Evolutionary conservation across 2,797 vertebrate genomes (phyloP).

Genomic region (Melanotaenia parkinsoni): DNA sequence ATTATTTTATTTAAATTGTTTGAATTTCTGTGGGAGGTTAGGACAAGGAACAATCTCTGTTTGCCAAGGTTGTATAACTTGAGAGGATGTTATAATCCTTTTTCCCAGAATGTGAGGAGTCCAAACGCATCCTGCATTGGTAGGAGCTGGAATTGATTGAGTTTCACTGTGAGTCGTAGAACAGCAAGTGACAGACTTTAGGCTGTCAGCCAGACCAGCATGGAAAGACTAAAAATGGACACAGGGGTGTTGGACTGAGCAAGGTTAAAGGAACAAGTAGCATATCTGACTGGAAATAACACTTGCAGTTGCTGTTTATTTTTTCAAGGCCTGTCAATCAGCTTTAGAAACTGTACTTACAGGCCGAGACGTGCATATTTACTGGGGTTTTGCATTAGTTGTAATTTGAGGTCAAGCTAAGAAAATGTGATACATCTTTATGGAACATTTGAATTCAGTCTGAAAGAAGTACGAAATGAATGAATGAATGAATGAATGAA

Average conservation of each 20-base stretch:
- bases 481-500: not conserved
- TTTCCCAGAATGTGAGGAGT: conserved; percentile 49
- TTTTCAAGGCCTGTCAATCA: conserved; percentile 55
- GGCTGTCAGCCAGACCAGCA: conserved; percentile 36
- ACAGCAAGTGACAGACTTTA: conserved; percentile 50
- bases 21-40: conserved; percentile 49
- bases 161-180: conserved; percentile 62
- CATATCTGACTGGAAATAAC: conserved; percentile 77
- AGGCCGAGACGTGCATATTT: conserved; percentile 15
- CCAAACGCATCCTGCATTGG: conserved; percentile 35
- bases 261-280: conserved; percentile 77
- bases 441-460: not conserved
- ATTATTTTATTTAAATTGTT: conserved; percentile 52
- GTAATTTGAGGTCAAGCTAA: not conserved
- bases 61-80: conserved; percentile 55
- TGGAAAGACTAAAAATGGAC: conserved; percentile 76
- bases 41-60: conserved; percentile 28
- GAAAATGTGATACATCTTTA: not conserved
- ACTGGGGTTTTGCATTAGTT: conserved; percentile 2
- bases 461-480: not conserved
- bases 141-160: conserved; percentile 50
- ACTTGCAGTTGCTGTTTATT: conserved; percentile 69
- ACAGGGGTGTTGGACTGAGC: conserved; percentile 48
- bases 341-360: conserved; percentile 29
- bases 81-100: conserved; percentile 51